Evolutionary conservation across 2,888 invertebrate species (phyloP).

Genomic region (Melolontha melolontha): DNA sequence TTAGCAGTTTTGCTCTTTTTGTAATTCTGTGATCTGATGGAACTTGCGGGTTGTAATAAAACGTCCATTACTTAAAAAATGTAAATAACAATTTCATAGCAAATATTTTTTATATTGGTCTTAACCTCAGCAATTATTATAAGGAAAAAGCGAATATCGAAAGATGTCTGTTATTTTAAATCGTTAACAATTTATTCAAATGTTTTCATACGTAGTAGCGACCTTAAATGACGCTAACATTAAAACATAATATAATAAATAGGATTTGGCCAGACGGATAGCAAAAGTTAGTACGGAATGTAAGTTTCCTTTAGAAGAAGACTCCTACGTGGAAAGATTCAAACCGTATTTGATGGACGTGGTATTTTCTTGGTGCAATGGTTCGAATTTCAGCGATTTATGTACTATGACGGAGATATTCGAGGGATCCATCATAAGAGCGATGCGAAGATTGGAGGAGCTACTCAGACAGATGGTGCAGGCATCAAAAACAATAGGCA

Average conservation of each 20-base stretch:
- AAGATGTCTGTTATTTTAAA: too few relatives aligned
- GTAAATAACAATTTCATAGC: too few relatives aligned
- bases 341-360: conserved; percentile 98
- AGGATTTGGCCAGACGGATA: conserved; percentile 93
- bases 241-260: conserved; percentile 38
- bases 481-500: conserved; percentile 97
- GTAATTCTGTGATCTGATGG: too few relatives aligned
- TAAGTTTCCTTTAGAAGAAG: conserved; percentile 90
- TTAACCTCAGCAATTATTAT: too few relatives aligned
- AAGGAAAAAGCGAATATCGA: too few relatives aligned
- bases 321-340: conserved; percentile 90
- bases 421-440: conserved; percentile 91
- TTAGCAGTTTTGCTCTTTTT: too few relatives aligned
- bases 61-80: too few relatives aligned
- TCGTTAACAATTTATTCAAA: too few relatives aligned
- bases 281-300: conserved; percentile 88
- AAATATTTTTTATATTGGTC: too few relatives aligned
- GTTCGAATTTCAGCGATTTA: conserved; percentile 89
- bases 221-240: background rate
- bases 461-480: conserved; percentile 94
- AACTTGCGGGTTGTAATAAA: too few relatives aligned
- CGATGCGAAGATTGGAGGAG: conserved; percentile 97
- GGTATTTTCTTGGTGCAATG: conserved; percentile 95
- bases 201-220: too few relatives aligned
- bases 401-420: conserved; percentile 97